Percentiles rank a stretch among this genome's conserved stretches.
phyloP scores from a whole-genome alignment of 2,888 invertebrate species.

The Callyntrura guangdongensis region DNA sequence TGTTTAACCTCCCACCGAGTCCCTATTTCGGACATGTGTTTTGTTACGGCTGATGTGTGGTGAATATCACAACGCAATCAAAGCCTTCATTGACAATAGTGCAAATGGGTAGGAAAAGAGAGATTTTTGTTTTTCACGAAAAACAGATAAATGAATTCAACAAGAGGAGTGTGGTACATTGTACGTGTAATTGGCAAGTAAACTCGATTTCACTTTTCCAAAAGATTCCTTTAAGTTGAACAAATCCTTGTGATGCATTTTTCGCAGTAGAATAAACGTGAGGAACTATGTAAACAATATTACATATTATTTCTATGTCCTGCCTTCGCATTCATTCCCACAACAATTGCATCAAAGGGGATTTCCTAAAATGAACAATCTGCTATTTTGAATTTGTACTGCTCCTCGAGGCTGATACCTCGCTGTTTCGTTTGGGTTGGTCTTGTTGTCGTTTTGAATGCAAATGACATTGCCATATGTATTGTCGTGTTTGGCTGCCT shows the following conservation, averaged over 20 bases:
- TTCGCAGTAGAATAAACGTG: neutral
- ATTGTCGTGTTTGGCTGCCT: neutral
- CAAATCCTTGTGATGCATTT: slow-evolving; percentile 24
- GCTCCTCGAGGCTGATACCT: slow-evolving; percentile 48
- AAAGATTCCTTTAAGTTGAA: slow-evolving; percentile 50
- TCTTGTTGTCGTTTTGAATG: slow-evolving; percentile 65
- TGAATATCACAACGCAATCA: slow-evolving; percentile 39
- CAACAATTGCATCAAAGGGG: slow-evolving; percentile 69
- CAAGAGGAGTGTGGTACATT: neutral
- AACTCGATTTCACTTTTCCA: slow-evolving; percentile 78
- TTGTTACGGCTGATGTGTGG: slow-evolving; percentile 26
- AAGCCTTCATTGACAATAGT: neutral
- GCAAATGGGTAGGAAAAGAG: slow-evolving; percentile 42
- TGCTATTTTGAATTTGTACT: slow-evolving; percentile 32
- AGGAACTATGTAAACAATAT: slow-evolving; percentile 17
- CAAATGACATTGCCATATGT: slow-evolving; percentile 70
- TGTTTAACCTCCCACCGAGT: slow-evolving; percentile 53
- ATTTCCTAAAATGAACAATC: slow-evolving; percentile 68
- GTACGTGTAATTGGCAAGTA: slow-evolving; percentile 18
- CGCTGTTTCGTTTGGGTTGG: slow-evolving; percentile 65
- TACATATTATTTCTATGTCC: slow-evolving; percentile 2
- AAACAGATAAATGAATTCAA: slow-evolving; percentile 29
- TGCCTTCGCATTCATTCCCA: neutral
- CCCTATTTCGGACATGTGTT: slow-evolving; percentile 17
- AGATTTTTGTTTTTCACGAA: slow-evolving; percentile 57